Evolutionary conservation across 2,888 invertebrate species (phyloP).

Genomic region (Ochlodes sylvanus): DNA sequence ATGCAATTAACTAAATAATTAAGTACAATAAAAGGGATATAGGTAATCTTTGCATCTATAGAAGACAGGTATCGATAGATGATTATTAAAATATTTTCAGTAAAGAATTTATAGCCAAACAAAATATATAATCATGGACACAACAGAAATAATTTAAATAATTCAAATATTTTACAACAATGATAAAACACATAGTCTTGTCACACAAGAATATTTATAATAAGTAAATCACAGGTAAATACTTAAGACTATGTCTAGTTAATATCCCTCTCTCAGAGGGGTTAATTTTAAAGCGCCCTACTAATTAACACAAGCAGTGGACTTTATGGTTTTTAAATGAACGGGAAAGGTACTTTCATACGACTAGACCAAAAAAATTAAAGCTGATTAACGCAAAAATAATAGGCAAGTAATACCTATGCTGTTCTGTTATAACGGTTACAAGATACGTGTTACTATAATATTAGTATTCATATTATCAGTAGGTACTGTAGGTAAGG

Average conservation of each 20-base stretch:
- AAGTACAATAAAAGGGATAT: background rate
- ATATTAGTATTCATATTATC: background rate
- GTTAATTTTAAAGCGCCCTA: constrained; percentile 39
- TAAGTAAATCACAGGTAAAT: constrained; percentile 80
- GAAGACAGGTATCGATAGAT: background rate
- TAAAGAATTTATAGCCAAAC: constrained; percentile 27
- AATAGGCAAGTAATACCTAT: constrained; percentile 23
- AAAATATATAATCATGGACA: constrained; percentile 9
- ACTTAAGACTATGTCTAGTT: constrained; percentile 63
- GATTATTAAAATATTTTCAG: constrained; percentile 12
- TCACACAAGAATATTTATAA: constrained; percentile 76
- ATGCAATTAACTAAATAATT: background rate
- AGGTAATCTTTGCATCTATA: background rate
- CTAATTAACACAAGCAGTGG: constrained; percentile 37
- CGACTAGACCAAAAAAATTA: constrained; percentile 24
- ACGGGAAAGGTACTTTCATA: constrained; percentile 16
- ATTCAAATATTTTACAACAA: constrained; percentile 49
- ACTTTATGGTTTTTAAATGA: constrained; percentile 7
- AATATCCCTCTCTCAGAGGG: constrained; percentile 48
- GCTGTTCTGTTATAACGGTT: background rate
- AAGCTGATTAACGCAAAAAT: constrained; percentile 11
- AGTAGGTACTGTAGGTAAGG: background rate
- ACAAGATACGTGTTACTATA: background rate
- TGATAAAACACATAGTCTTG: constrained; percentile 63
- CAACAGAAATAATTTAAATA: constrained; percentile 28